Conservation (phyloP, 2,888 invertebrate genomes). For the Hyposoter dolosus region DNA sequence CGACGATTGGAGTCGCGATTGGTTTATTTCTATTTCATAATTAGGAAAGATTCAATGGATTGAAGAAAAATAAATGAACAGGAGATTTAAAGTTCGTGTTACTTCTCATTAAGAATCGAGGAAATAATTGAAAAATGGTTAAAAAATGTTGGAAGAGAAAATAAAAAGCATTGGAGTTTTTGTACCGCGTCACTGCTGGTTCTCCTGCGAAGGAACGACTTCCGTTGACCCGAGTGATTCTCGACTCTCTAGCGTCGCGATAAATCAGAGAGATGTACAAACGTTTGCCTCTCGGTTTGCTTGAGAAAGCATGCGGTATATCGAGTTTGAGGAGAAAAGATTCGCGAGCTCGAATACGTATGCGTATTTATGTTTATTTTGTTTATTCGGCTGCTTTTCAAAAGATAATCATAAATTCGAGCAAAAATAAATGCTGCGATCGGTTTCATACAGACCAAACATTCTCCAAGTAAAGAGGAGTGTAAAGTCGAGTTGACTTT, state of each 20-base stretch:
- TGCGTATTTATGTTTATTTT: constrained; percentile 24
- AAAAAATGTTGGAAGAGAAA: background rate
- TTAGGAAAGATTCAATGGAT: background rate
- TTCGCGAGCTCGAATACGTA: constrained; percentile 2
- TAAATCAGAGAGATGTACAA: constrained; percentile 55
- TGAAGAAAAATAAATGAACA: background rate
- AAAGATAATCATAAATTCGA: constrained; percentile 58
- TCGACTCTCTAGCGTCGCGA: constrained; percentile 39
- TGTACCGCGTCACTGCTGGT: constrained; percentile 43
- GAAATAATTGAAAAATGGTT: constrained; percentile 13
- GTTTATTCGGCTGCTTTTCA: constrained; percentile 25
- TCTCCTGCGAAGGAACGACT: constrained; percentile 53
- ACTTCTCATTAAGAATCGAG: background rate
- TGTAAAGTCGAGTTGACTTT: background rate
- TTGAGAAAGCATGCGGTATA: constrained; percentile 40
- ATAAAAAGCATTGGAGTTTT: constrained; percentile 23
- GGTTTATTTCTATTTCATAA: background rate
- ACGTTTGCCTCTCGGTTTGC: constrained; percentile 36
- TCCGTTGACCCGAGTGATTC: constrained; percentile 53
- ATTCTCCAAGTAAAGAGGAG: background rate
- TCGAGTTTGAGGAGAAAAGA: constrained; percentile 58
- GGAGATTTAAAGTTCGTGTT: no score
- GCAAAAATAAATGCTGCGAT: constrained; percentile 19
- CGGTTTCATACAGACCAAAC: constrained; percentile 4
- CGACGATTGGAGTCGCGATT: background rate